Percentiles rank a stretch among this genome's conserved stretches.
phyloP scores from a whole-genome alignment of 1,140 invertebrate species.

The Drosophila lacteicornis region DNA sequence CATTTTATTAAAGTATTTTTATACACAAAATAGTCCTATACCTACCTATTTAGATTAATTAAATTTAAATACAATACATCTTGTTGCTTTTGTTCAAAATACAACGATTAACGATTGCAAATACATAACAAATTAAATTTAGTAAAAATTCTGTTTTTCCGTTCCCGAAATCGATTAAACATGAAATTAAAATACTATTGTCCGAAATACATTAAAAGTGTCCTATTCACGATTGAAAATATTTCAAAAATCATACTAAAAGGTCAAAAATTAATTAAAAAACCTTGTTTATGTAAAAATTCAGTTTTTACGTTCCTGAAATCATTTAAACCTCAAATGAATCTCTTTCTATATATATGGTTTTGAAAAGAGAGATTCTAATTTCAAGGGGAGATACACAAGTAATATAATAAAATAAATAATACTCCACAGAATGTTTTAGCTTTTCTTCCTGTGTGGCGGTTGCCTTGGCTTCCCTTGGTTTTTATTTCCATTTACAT shows the following conservation, averaged over 20 bases:
- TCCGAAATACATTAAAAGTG: not conserved
- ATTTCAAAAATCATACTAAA: too few relatives aligned
- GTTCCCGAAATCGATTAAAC: too few relatives aligned
- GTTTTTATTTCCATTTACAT: conserved; percentile 82
- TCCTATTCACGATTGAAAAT: not conserved
- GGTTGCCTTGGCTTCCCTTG: conserved; percentile 48
- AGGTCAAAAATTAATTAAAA: not conserved
- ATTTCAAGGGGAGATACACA: not conserved
- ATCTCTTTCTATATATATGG: too few relatives aligned
- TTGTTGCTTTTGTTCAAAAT: too few relatives aligned
- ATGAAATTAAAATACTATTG: too few relatives aligned
- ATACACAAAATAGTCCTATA: not conserved
- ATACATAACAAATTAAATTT: too few relatives aligned
- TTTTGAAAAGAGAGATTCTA: not conserved
- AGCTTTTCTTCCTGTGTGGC: conserved; percentile 1
- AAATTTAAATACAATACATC: not conserved
- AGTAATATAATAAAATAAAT: not conserved
- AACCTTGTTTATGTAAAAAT: not conserved
- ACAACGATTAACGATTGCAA: too few relatives aligned
- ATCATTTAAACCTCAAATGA: too few relatives aligned
- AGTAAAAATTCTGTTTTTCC: too few relatives aligned
- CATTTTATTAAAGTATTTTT: not conserved
- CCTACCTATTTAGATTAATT: too few relatives aligned
- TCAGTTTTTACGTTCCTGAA: too few relatives aligned
- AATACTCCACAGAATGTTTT: not conserved